phyloP scores from a whole-genome alignment of 2,888 invertebrate genomes.

The Scotopteryx bipunctaria region DNA sequence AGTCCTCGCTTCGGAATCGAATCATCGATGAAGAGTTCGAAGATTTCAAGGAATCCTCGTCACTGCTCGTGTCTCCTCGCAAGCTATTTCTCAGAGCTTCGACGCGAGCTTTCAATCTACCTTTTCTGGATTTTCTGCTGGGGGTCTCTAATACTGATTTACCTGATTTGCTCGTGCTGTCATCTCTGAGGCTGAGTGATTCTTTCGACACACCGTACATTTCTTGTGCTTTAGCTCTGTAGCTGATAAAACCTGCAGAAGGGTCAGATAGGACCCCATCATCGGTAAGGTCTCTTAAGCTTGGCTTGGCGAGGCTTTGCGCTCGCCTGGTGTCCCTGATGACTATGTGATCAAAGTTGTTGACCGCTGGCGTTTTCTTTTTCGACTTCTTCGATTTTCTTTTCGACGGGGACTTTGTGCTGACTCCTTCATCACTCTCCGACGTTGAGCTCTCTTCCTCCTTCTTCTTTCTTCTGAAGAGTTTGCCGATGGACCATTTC shows the following conservation, averaged over 20 bases:
- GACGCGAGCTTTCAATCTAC: constrained; percentile 85
- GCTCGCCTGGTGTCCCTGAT: constrained; percentile 79
- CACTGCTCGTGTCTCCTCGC: constrained; percentile 86
- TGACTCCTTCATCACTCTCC: constrained; percentile 75
- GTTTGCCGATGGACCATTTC: constrained; percentile 92
- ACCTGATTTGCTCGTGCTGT: constrained; percentile 64
- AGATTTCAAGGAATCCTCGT: constrained; percentile 88
- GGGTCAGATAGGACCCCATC: constrained; percentile 84
- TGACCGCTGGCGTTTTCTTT: constrained; percentile 77
- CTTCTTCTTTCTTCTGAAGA: constrained; percentile 90
- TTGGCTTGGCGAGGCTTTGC: constrained; percentile 74
- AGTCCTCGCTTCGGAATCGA: constrained; percentile 87
- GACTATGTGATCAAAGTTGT: constrained; percentile 87
- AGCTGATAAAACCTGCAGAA: constrained; percentile 76
- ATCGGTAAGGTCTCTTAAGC: constrained; percentile 66
- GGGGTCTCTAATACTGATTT: constrained; percentile 79
- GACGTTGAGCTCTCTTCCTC: constrained; percentile 84
- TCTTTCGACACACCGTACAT: constrained; percentile 67
- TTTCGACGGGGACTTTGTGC: constrained; percentile 69
- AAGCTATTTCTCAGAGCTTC: constrained; percentile 86
- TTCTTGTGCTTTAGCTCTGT: constrained; percentile 67
- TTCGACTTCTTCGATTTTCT: constrained; percentile 76
- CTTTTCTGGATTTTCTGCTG: constrained; percentile 81
- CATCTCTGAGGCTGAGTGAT: constrained; percentile 67
- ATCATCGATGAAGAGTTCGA: constrained; percentile 85